Conservation (phyloP, 2,113 vertebrate genomes). For the Xenopus borealis region DNA sequence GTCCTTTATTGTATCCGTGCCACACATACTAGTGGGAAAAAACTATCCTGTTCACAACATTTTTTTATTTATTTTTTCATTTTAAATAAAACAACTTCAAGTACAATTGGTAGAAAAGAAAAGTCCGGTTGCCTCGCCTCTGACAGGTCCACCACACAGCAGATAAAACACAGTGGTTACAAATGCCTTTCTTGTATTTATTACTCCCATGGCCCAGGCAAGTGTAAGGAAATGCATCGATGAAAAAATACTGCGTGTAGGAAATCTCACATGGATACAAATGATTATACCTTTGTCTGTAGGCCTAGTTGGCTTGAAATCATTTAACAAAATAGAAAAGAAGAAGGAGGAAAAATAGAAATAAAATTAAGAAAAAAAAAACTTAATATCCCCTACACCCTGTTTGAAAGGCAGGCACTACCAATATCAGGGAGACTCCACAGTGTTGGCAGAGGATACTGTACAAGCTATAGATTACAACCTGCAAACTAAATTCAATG, state of each 20-base stretch:
- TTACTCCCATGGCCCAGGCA: slow-evolving; percentile 85
- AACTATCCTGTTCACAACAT: slow-evolving; percentile 99
- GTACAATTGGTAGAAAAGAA: slow-evolving; percentile 99
- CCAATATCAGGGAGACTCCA: slow-evolving; percentile 98
- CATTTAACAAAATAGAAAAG: slow-evolving; percentile 85
- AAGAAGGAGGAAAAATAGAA: slow-evolving; percentile 68
- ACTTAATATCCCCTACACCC: slow-evolving; percentile 97
- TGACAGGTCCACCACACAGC: slow-evolving; percentile 93
- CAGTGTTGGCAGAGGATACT: slow-evolving; percentile 99
- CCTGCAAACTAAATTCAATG: slow-evolving; percentile 97
- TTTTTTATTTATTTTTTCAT: slow-evolving; percentile 62
- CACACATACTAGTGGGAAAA: slow-evolving; percentile 98
- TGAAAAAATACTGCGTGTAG: slow-evolving; percentile 85
- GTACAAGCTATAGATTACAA: slow-evolving; percentile 95
- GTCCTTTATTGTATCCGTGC: slow-evolving; percentile 99
- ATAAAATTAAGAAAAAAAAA: slow-evolving; percentile 59
- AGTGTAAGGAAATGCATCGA: slow-evolving; percentile 85
- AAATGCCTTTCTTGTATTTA: slow-evolving; percentile 77
- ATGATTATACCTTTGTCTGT: slow-evolving; percentile 83
- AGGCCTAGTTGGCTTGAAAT: slow-evolving; percentile 92
- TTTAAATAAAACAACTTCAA: slow-evolving; percentile 99
- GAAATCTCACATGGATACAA: slow-evolving; percentile 81
- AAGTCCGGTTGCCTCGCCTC: slow-evolving; percentile 93
- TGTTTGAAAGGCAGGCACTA: slow-evolving; percentile 99
- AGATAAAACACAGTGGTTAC: slow-evolving; percentile 98